Conservation (phyloP, 2,113 vertebrate species). For the Balaenoptera acutorostrata region DNA sequence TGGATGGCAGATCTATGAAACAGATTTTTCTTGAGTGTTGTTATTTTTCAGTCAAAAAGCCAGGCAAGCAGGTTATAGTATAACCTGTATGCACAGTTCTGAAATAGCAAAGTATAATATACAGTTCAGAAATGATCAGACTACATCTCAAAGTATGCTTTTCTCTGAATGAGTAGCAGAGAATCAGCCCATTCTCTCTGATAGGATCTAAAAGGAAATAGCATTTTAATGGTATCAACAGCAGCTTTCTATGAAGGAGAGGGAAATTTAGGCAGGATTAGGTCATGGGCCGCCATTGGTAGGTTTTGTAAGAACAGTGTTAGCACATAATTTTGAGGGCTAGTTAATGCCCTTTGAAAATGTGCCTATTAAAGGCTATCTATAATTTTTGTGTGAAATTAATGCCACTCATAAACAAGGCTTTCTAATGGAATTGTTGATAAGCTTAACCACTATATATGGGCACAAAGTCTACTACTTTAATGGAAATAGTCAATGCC, state of each 20-base stretch:
- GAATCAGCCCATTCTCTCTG: background rate
- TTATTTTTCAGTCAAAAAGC: background rate
- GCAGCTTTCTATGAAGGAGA: background rate
- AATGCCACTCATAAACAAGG: conserved; percentile 24
- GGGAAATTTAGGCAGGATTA: background rate
- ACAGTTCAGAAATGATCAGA: background rate
- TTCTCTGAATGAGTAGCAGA: conserved; percentile 1
- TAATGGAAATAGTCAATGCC: conserved; percentile 38
- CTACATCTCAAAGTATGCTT: background rate
- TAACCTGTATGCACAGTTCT: background rate
- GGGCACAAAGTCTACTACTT: conserved; percentile 37
- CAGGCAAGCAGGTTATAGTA: background rate
- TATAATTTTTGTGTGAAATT: conserved; percentile 58
- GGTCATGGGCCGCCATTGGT: background rate
- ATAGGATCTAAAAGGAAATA: background rate
- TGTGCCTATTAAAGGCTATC: conserved; percentile 50
- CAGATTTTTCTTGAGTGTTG: background rate
- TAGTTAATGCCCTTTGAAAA: conserved; percentile 52
- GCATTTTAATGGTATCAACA: background rate
- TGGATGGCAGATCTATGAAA: background rate
- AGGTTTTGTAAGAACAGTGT: background rate
- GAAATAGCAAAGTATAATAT: background rate
- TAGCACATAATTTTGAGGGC: conserved; percentile 26
- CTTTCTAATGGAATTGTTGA: conserved; percentile 64
- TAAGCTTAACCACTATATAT: conserved; percentile 33